phyloP scores from a whole-genome alignment of 23 tunicate species.

The Aplidium turbinatum region DNA sequence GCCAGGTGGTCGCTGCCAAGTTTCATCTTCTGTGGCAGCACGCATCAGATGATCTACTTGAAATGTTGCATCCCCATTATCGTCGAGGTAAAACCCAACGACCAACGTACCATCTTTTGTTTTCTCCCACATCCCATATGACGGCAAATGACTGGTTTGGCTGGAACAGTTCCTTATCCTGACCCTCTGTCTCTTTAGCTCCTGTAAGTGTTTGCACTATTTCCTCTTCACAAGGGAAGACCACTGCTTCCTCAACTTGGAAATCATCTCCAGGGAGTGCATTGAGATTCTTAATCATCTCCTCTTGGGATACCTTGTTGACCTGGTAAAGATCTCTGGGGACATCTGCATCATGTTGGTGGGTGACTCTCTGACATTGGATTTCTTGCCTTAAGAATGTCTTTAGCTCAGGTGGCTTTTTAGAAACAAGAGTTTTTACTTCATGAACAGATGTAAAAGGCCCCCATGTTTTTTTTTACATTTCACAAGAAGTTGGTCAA shows the following conservation, averaged over 20 bases:
- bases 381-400: conserved; percentile 2
- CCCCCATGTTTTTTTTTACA: conserved; percentile 11
- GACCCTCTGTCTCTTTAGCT: background rate
- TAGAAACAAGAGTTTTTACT: background rate
- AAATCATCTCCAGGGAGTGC: background rate
- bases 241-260: background rate
- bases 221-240: conserved; percentile 6
- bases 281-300: background rate
- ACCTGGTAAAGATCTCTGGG: background rate
- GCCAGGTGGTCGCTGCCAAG: conserved; percentile 13
- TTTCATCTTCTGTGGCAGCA: conserved; percentile 1
- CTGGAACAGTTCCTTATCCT: background rate
- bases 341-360: conserved; percentile 4
- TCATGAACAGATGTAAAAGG: conserved; percentile 5
- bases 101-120: conserved; percentile 3
- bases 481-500: conserved; percentile 5
- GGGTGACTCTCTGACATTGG: conserved; percentile 10
- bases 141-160: conserved; percentile 14
- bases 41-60: conserved; percentile 19
- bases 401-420: background rate
- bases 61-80: conserved; percentile 12
- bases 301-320: background rate
- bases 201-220: conserved; percentile 4
- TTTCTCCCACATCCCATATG: conserved; percentile 5
- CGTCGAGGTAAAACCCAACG: conserved; percentile 4